These are phyloP conservation scores for Julus scanicus DNA, from an alignment of 2,888 invertebrate genomes.

Conservation along the genomic window DNA sequence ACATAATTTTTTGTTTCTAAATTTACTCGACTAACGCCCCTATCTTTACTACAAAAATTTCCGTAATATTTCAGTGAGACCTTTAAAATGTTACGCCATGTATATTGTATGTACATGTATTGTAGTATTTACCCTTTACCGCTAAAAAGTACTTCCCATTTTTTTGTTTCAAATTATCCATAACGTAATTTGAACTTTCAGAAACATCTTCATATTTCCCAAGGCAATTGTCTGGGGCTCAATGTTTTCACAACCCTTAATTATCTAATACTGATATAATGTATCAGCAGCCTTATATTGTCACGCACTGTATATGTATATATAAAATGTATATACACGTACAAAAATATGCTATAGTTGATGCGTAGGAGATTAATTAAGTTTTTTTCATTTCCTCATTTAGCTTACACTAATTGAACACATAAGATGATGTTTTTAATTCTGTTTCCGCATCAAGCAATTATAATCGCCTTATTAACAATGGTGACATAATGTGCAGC, in stretches of 20 bases:
- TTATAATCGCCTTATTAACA: conserved; percentile 21
- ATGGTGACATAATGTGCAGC: neutral
- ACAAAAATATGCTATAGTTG: neutral
- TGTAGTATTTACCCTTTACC: too few relatives aligned
- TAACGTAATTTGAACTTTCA: too few relatives aligned
- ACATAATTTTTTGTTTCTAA: too few relatives aligned
- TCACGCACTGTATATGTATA: neutral
- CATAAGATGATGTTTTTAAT: conserved; percentile 1
- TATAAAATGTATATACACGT: neutral
- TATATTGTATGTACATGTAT: too few relatives aligned
- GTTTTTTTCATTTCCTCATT: neutral
- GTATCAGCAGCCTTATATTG: neutral
- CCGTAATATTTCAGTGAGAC: too few relatives aligned
- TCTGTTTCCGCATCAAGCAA: neutral
- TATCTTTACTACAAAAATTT: too few relatives aligned
- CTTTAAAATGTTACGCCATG: too few relatives aligned
- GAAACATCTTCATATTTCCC: too few relatives aligned
- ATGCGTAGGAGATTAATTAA: conserved; percentile 2
- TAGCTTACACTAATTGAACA: conserved; percentile 26
- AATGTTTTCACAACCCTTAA: neutral
- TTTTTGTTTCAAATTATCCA: too few relatives aligned
- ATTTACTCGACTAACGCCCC: too few relatives aligned
- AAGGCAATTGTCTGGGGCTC: neutral
- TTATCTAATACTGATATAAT: neutral
- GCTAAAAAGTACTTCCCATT: too few relatives aligned